phyloP scores from a whole-genome alignment of 2,888 invertebrate genomes.

The Exephanes ischioxanthus region DNA sequence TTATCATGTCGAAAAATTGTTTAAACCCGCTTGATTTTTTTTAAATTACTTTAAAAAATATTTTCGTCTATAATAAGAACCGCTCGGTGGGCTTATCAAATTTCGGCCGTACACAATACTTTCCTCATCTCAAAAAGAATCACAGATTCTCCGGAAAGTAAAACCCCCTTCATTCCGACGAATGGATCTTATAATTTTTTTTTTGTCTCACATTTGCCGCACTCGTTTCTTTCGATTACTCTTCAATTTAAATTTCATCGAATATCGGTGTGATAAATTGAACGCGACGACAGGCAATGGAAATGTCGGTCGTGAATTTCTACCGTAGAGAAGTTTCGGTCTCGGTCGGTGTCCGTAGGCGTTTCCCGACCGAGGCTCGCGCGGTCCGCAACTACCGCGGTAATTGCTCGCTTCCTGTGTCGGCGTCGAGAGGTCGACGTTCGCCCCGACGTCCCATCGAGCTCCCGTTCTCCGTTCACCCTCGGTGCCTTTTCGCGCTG shows the following conservation, averaged over 20 bases:
- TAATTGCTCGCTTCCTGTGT: constrained; percentile 73
- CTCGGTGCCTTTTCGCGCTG: constrained; percentile 41
- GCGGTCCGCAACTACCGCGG: constrained; percentile 62
- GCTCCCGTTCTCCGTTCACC: constrained; percentile 29
- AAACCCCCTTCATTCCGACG: too few species aligned
- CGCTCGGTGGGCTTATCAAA: too few species aligned
- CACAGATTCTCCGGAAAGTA: too few species aligned
- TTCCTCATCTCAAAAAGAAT: too few species aligned
- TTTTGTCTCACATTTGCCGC: background rate
- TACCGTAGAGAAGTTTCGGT: constrained; percentile 37
- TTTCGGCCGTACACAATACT: too few species aligned
- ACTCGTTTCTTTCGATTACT: background rate
- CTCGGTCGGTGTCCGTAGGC: constrained; percentile 38
- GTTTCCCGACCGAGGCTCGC: constrained; percentile 51
- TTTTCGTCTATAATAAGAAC: too few species aligned
- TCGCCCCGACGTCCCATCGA: constrained; percentile 59
- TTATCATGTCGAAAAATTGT: too few species aligned
- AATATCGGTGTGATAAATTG: constrained; percentile 50
- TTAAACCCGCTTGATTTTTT: too few species aligned
- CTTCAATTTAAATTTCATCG: constrained; percentile 27
- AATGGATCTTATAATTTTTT: background rate
- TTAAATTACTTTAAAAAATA: too few species aligned
- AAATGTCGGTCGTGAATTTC: constrained; percentile 50
- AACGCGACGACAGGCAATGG: constrained; percentile 25
- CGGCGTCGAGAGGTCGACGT: constrained; percentile 66